These are phyloP conservation scores for Zaprionus camerounensis DNA, from an alignment of 1,140 invertebrate genomes.

Conservation along the genomic window DNA sequence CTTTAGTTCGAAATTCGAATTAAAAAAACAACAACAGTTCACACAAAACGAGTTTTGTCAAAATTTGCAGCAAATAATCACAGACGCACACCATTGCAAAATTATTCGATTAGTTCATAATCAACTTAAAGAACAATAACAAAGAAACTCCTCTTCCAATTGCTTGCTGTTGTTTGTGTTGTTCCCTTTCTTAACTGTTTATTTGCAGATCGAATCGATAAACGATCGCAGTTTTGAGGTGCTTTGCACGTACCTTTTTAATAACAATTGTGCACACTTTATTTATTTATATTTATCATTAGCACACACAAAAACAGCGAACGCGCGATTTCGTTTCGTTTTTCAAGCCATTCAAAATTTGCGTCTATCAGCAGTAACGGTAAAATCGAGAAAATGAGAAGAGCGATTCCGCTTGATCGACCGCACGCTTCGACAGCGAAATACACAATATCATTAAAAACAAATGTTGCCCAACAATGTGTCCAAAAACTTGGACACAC, in stretches of 20 bases:
- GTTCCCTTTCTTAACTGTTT: slow-evolving; percentile 1
- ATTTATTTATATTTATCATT: slow-evolving; percentile 6
- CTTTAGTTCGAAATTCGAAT: slow-evolving; percentile 25
- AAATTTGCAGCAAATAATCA: slow-evolving; percentile 66
- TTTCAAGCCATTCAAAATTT: slow-evolving; percentile 17
- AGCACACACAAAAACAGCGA: slow-evolving; percentile 25
- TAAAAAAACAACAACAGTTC: slow-evolving; percentile 30
- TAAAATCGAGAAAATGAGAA: slow-evolving; percentile 33
- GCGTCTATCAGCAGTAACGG: slow-evolving; percentile 38
- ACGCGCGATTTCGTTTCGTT: slow-evolving; percentile 18
- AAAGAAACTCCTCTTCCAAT: slow-evolving; percentile 16
- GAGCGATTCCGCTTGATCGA: slow-evolving; percentile 29
- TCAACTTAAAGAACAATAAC: slow-evolving; percentile 46
- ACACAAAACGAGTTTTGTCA: slow-evolving; percentile 63
- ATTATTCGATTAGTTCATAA: slow-evolving; percentile 54
- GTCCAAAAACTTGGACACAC: not conserved
- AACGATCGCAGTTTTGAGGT: not conserved
- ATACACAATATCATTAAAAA: slow-evolving; percentile 28
- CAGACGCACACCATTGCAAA: slow-evolving; percentile 23
- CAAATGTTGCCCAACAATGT: slow-evolving; percentile 40
- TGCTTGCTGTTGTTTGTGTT: slow-evolving; percentile 8
- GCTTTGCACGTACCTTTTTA: slow-evolving; percentile 32
- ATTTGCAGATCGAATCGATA: slow-evolving; percentile 11
- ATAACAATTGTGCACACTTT: slow-evolving; percentile 7
- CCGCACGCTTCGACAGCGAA: slow-evolving; percentile 46